phyloP scores from a whole-genome alignment of 2,888 invertebrate genomes.

The Clitarchus hookeri region DNA sequence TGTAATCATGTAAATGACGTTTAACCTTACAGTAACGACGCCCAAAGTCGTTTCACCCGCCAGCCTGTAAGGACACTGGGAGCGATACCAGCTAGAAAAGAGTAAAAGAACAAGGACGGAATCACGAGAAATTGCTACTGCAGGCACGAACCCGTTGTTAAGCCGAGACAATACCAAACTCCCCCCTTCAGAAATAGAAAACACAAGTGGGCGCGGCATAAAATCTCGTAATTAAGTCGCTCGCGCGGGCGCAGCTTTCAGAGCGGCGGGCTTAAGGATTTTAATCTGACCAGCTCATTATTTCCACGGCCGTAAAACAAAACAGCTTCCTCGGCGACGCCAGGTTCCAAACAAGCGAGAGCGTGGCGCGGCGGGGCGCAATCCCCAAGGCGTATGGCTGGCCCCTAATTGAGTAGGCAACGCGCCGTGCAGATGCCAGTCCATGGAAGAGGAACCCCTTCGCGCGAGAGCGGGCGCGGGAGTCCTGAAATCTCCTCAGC shows the following conservation, averaged over 20 bases:
- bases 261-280: neutral
- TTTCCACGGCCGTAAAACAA: neutral
- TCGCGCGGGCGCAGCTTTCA: neutral
- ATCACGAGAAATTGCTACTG: no score
- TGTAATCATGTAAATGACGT: no score
- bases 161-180: no score
- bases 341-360: neutral
- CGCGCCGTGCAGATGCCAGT: neutral
- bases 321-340: neutral
- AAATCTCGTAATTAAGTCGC: neutral
- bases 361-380: neutral
- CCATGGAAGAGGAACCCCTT: neutral
- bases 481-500: slow-evolving; percentile 4
- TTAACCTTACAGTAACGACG: no score
- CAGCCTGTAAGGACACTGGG: no score
- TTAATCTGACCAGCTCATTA: slow-evolving; percentile 14
- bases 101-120: no score
- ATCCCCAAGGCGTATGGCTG: neutral
- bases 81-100: no score
- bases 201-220: neutral
- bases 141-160: no score
- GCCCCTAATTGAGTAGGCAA: slow-evolving; percentile 3
- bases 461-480: neutral
- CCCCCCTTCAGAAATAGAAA: neutral
- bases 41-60: no score